A percentile compares a stretch with the other conserved stretches of the same genome.
phyloP scores from a whole-genome alignment of 2,888 invertebrate species.

The Bugula neritina region DNA sequence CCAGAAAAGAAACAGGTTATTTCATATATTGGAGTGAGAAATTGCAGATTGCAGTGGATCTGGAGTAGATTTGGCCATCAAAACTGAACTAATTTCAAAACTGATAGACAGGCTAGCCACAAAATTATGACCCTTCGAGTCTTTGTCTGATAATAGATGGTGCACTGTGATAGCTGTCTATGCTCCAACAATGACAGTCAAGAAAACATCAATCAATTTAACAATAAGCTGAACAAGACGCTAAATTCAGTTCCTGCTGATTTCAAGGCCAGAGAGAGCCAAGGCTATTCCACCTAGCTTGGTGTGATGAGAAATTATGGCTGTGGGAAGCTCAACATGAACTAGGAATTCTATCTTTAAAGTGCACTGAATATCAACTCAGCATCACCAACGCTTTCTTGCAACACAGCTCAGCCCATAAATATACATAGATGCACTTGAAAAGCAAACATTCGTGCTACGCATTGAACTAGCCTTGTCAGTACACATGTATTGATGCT shows the following conservation, averaged over 20 bases:
- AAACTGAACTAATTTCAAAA: constrained; percentile 14
- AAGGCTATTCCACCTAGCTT: constrained; percentile 25
- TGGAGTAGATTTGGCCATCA: constrained; percentile 27
- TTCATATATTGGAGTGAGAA: constrained; percentile 26
- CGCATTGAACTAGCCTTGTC: neutral
- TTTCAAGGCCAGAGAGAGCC: constrained; percentile 29
- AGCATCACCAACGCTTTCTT: constrained; percentile 27
- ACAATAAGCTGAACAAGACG: constrained; percentile 4
- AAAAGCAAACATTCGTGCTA: neutral
- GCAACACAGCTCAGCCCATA: constrained; percentile 1
- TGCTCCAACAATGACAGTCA: constrained; percentile 17
- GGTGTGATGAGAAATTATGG: constrained; percentile 26
- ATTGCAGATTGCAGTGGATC: constrained; percentile 12
- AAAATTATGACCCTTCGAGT: constrained; percentile 26
- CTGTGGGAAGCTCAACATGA: constrained; percentile 26
- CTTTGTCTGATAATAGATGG: neutral
- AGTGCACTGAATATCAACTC: constrained; percentile 14
- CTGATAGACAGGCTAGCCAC: neutral
- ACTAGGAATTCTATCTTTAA: constrained; percentile 15
- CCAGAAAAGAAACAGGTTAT: constrained; percentile 27
- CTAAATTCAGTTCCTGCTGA: constrained; percentile 22
- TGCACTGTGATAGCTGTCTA: constrained; percentile 11
- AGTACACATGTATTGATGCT: no score
- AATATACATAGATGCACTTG: constrained; percentile 6
- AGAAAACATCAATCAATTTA: constrained; percentile 7